Conservation (phyloP, 1,140 invertebrate species). For the Tetramorium alpestre region DNA sequence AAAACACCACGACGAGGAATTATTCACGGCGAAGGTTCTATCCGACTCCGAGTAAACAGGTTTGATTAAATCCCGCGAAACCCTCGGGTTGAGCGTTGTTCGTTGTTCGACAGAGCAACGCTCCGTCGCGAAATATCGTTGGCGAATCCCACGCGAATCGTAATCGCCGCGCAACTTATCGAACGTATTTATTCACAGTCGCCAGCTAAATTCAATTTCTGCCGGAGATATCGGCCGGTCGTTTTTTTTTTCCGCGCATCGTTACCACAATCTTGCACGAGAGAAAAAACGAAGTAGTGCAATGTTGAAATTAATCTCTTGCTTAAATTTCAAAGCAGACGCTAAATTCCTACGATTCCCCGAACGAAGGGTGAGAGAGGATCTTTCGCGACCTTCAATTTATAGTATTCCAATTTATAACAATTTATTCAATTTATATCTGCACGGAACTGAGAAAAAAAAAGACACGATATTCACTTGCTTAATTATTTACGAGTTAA, state of each 20-base stretch:
- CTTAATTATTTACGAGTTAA: background rate
- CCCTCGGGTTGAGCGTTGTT: conserved; percentile 5
- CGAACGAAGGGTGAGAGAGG: background rate
- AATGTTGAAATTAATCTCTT: background rate
- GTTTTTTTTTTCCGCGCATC: background rate
- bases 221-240: background rate
- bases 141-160: background rate
- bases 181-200: conserved; percentile 18
- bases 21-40: background rate
- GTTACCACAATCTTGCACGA: background rate
- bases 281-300: background rate
- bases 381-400: background rate
- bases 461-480: background rate
- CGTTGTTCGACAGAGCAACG: background rate
- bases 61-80: conserved; percentile 29
- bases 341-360: too few relatives aligned
- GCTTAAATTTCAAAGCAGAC: background rate
- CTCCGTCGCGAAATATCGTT: background rate
- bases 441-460: background rate
- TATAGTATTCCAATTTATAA: too few relatives aligned
- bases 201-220: conserved; percentile 21
- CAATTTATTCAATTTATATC: too few relatives aligned
- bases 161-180: background rate
- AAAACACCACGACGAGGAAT: background rate
- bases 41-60: background rate